These are phyloP conservation scores for Rhagoletis pomonella DNA, from an alignment of 1,140 invertebrate genomes.

Conservation along the genomic window DNA sequence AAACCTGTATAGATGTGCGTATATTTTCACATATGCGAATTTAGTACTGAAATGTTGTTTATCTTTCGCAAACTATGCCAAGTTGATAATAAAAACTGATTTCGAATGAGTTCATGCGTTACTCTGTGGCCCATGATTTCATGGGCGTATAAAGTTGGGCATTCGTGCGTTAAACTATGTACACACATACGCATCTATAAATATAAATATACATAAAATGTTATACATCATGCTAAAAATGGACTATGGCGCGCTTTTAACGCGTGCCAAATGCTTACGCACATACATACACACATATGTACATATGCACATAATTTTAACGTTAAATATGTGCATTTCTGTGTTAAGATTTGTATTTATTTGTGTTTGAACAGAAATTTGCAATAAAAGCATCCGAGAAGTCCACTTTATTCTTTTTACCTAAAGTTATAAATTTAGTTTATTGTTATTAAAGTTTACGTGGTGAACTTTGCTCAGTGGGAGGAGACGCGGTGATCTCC, in stretches of 20 bases:
- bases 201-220: neutral
- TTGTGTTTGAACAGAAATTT: too few relatives aligned
- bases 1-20: neutral
- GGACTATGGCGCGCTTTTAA: neutral
- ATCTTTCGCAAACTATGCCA: slow-evolving; percentile 30
- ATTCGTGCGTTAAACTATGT: neutral
- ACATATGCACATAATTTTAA: too few relatives aligned
- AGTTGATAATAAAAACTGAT: slow-evolving; percentile 11
- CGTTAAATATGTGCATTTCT: too few relatives aligned
- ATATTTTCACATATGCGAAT: neutral
- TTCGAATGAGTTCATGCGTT: slow-evolving; percentile 29
- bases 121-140: slow-evolving; percentile 13
- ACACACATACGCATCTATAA: neutral
- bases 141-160: neutral
- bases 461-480: too few relatives aligned
- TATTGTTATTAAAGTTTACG: too few relatives aligned
- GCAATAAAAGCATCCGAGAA: too few relatives aligned
- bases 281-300: neutral
- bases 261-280: slow-evolving; percentile 8
- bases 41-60: neutral
- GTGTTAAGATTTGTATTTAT: too few relatives aligned
- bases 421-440: too few relatives aligned
- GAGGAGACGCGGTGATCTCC: too few relatives aligned
- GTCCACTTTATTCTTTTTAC: too few relatives aligned
- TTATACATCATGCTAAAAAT: neutral